Percentiles rank a stretch among this genome's conserved stretches.
Evolutionary conservation across 2,113 vertebrate species (phyloP).

Genomic region (Smithornis capensis): DNA sequence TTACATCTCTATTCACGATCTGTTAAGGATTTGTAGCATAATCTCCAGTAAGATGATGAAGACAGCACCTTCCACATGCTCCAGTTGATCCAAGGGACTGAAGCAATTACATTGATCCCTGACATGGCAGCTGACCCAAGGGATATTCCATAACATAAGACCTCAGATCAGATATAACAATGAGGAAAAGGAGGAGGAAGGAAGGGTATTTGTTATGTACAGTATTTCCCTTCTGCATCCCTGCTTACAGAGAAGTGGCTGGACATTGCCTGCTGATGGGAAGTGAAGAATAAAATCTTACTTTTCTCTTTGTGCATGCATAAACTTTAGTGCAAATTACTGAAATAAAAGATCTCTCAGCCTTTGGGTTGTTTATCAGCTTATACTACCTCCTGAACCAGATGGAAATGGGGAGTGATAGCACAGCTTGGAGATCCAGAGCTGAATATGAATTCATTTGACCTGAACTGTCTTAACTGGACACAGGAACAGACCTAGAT

Average conservation of each 20-base stretch:
- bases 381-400: too few species aligned
- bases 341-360: too few species aligned
- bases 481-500: not conserved
- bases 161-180: not conserved
- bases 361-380: not conserved
- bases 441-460: not conserved
- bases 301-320: not conserved
- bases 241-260: not conserved
- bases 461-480: not conserved
- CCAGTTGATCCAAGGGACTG: not conserved
- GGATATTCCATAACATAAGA: too few species aligned
- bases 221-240: not conserved
- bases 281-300: not conserved
- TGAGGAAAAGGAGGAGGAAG: not conserved
- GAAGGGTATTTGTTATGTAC: not conserved
- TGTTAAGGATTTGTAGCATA: not conserved
- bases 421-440: not conserved
- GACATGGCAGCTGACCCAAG: not conserved
- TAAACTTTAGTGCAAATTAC: not conserved
- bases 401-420: not conserved
- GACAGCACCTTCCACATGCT: not conserved
- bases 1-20: not conserved
- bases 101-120: accelerated
- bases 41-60: not conserved
- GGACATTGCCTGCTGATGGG: not conserved